Evolutionary conservation across 2,888 invertebrate species (phyloP), one percentile per base, ranked within the genome.

Genomic region (Allacma fusca): DNA sequence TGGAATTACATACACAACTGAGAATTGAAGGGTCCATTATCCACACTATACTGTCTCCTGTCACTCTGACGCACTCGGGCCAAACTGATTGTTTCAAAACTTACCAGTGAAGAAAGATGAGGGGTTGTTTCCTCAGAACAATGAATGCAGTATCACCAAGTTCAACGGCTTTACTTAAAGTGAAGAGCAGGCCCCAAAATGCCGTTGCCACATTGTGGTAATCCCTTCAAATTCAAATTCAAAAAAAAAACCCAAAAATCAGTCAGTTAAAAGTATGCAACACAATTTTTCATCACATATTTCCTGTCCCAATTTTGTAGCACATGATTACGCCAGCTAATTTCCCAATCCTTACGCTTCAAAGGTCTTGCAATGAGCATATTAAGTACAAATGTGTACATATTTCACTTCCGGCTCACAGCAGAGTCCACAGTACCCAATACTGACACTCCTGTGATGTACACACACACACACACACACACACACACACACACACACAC

Each of bases 181-280:
- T 83, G 76, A 83, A 83, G 28, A 83, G 72, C n/a, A 83, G 80
- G 24, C 83, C 83, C 83, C 83, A 83, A 59, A 82, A 83, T 4
- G 83, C 83, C 9, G 80, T 80, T 2, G 80, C 80, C 44, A 78
- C 64, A 65, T 80, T 81, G 69, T 83, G 83, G 76, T 80, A 76
- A 29, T 83, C 81, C 62, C 81, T 81, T n/a, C 1, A 16, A 70
- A 71, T 62, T 24, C 21, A 34, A 69, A 4, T n/a, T 12, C n/a
- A 64, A 43, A 50, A 57, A 64, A 28, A 69, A 57, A 62, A 50
- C 40, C n/a, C 21, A 28, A 73, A 77, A 64, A 57, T 7, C 23
- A 21, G 4, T 57, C 23, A 57, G 16, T 23, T 21, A 57, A 9
- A 57, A 21, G 23, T 21, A 5, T 57, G 57, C 57, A 57, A 21